These are phyloP conservation scores for Drosophila melanocephala DNA, from an alignment of 2,888 invertebrate genomes.

Conservation along the genomic window DNA sequence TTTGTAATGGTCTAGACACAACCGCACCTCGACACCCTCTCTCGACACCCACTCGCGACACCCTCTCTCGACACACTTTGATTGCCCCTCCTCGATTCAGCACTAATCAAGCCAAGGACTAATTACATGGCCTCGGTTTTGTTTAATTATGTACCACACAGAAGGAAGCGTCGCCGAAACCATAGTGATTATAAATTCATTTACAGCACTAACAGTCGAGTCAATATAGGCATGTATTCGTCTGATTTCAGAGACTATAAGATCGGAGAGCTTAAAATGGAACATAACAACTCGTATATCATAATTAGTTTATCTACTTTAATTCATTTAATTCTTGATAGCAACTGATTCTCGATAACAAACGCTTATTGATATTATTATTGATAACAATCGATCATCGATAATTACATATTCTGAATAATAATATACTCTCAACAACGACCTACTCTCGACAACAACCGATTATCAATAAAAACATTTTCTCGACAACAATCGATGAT, in stretches of 20 bases:
- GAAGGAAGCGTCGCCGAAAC: not conserved
- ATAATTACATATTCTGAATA: not conserved
- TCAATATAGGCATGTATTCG: not conserved
- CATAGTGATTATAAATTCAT: not conserved
- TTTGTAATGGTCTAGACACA: conserved; percentile 73
- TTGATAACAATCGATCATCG: not conserved
- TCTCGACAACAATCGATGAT: not conserved
- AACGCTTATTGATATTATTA: not conserved
- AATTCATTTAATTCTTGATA: not conserved
- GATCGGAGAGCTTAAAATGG: too few species aligned
- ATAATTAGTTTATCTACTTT: not conserved
- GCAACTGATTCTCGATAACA: not conserved
- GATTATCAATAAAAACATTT: not conserved
- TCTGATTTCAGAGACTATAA: not conserved
- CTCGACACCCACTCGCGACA: not conserved
- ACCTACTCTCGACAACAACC: not conserved
- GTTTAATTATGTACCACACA: not conserved
- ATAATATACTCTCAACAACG: not conserved
- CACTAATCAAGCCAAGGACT: conserved; percentile 33
- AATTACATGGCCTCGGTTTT: conserved; percentile 42
- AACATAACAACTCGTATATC: too few species aligned
- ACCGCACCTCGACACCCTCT: not conserved
- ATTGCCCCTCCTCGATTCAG: not conserved
- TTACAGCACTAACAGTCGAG: not conserved
- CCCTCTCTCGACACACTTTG: not conserved